Base-by-base conservation (phyloP, 1,140 invertebrate genomes). In the Pectinophora gossypiella region DNA sequence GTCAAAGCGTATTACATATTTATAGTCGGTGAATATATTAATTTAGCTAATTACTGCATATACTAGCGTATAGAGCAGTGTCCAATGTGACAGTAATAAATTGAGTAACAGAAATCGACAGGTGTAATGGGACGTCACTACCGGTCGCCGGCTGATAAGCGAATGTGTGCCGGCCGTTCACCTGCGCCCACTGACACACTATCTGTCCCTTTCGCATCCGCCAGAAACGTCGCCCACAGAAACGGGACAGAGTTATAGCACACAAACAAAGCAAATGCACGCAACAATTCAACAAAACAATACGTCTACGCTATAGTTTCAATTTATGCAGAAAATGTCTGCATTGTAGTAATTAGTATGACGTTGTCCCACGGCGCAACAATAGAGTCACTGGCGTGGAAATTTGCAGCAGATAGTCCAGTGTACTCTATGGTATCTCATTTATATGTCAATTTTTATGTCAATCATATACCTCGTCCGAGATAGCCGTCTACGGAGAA, bases 101-200 rank as follows among this genome's bases (percentile, higher is more conserved):
- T 56, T 43, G 54, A 18, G 36, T 55, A 57, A 48, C 48, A 54
- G 56, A 62, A 60, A 65, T 64, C 60, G 72, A 72, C 77, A 85
- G 77, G 76, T 85, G 77, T 53, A 56, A 56, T 59, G 55, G 65
- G 62, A 79, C 78, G 71, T 76, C 73, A 76, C 72, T 75, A 76
- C 76, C 69, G 72, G 72, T 72, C 68, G 63, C 51, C 70, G 61
- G 60, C 61, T 86, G 80, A 86, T 86, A 84, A 79, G 68, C 60
- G 65, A 84, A 86, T 84, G 78, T 86, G 64, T 76, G 80, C 69
- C 78, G 80, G 74, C 60, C 83, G 71, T 86, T 84, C 78, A 86
- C 78, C 83, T 80, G 76, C 72, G 58, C 76, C 72, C 69, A 76
- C 74, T 76, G 69, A 78, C 70, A 76, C 67, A 70, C 54, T 66